Evolutionary conservation across 2,888 invertebrate species (phyloP).

Genomic region (Globia sparganii): DNA sequence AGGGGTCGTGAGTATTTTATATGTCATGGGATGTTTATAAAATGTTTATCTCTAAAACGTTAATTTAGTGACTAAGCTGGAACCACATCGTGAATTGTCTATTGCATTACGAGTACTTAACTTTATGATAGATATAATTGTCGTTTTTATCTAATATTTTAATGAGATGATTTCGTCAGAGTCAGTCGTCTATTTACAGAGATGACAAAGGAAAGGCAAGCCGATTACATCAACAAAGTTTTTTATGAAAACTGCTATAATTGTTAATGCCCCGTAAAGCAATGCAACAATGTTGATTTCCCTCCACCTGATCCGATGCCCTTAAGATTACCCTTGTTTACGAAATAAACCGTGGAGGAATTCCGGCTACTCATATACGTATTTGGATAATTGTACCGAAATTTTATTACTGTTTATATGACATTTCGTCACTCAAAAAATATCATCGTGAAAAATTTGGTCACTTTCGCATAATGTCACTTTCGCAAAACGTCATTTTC

Average conservation of each 20-base stretch:
- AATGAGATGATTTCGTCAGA: conserved; percentile 59
- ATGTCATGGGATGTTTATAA: background rate
- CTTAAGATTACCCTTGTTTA: conserved; percentile 81
- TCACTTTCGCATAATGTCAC: no score
- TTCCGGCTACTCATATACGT: conserved; percentile 69
- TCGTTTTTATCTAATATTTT: conserved; percentile 47
- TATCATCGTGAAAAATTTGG: no score
- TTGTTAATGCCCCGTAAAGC: conserved; percentile 66
- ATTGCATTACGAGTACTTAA: conserved; percentile 11
- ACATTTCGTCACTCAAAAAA: no score
- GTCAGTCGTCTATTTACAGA: conserved; percentile 40
- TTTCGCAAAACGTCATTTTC: no score
- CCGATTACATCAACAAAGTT: conserved; percentile 68
- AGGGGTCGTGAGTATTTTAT: background rate
- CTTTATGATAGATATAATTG: conserved; percentile 13
- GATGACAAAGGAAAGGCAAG: conserved; percentile 57
- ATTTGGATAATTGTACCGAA: conserved; percentile 77
- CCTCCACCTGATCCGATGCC: conserved; percentile 81
- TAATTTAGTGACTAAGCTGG: conserved; percentile 8
- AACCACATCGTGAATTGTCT: background rate
- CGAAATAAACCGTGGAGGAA: conserved; percentile 86
- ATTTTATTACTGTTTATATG: conserved; percentile 68
- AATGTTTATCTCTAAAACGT: background rate
- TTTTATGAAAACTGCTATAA: conserved; percentile 60
- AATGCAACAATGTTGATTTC: conserved; percentile 75